Evolutionary conservation across 2,797 vertebrate species (phyloP).

Genomic region (Manis crassicaudata): DNA sequence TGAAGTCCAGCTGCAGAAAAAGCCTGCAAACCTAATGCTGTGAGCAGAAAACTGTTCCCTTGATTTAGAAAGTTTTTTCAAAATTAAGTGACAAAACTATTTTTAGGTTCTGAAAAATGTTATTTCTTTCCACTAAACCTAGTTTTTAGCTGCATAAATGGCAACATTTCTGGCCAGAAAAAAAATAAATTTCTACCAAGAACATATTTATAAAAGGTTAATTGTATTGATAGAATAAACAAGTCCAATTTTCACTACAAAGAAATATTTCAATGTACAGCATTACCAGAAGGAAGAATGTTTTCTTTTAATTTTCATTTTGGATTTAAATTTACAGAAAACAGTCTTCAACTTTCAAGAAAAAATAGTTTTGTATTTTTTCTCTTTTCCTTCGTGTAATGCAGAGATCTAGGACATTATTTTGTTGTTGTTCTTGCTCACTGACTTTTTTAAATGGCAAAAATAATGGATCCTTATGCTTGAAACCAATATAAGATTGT

Average conservation of each 20-base stretch:
- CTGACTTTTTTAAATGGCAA: conserved; percentile 14
- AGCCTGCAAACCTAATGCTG: not conserved
- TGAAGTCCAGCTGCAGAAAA: not conserved
- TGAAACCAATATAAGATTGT: too few species aligned
- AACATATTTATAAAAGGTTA: conserved; percentile 68
- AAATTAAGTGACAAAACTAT: conserved; percentile 61
- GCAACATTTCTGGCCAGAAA: conserved; percentile 53
- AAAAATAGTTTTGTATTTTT: not conserved
- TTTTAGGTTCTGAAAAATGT: conserved; percentile 57
- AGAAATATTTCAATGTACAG: conserved; percentile 26
- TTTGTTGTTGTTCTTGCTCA: not conserved
- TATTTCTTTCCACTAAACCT: conserved; percentile 55
- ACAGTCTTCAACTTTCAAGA: conserved; percentile 2
- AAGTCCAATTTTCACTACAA: conserved; percentile 45
- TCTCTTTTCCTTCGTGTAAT: not conserved
- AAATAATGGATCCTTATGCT: not conserved
- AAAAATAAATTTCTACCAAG: conserved; percentile 50
- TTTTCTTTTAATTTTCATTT: conserved; percentile 58
- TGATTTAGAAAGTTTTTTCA: not conserved
- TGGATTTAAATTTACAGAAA: conserved; percentile 47
- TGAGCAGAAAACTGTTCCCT: not conserved
- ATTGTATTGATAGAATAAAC: conserved; percentile 65
- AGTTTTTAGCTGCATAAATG: conserved; percentile 59
- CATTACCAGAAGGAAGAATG: conserved; percentile 36
- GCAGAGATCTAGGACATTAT: not conserved